Percentiles rank a stretch among this genome's conserved stretches.
phyloP scores from a whole-genome alignment of 2,797 vertebrate species.

The Manis crassicaudata region DNA sequence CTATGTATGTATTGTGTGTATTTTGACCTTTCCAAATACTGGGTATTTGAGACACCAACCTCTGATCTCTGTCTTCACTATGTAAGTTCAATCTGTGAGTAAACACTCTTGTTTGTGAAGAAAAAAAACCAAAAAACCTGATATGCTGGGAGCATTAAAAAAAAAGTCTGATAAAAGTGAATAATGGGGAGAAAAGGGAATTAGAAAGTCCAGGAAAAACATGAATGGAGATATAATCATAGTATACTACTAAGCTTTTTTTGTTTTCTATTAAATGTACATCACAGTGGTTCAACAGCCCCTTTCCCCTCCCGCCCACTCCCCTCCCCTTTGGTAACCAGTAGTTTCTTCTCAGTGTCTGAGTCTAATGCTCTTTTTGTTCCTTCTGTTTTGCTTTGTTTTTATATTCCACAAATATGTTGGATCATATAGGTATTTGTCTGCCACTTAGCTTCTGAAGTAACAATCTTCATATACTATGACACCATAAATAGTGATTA shows the following conservation, averaged over 20 bases:
- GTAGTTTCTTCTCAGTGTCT: too few relatives aligned
- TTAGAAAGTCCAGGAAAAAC: background rate
- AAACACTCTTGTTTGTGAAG: background rate
- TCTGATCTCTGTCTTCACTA: background rate
- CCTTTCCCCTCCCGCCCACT: too few relatives aligned
- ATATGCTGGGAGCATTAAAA: background rate
- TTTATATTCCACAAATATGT: too few relatives aligned
- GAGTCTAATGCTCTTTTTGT: too few relatives aligned
- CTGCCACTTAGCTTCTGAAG: background rate
- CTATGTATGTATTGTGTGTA: background rate
- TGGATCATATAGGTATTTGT: too few relatives aligned
- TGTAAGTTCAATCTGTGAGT: background rate
- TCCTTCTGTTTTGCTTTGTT: too few relatives aligned
- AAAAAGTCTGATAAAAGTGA: background rate
- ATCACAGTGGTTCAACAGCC: too few relatives aligned
- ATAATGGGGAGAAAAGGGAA: background rate
- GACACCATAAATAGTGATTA: background rate
- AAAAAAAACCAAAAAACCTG: background rate
- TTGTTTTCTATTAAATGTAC: too few relatives aligned
- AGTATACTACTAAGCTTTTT: background rate
- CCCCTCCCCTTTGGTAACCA: too few relatives aligned
- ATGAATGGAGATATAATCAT: background rate
- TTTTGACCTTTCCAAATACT: background rate
- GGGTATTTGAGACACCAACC: background rate
- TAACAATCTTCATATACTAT: background rate